Percentiles rank a stretch among this genome's conserved stretches.
phyloP scores from a whole-genome alignment of 92 coral and sea anemone genomes.

The Heliopora coerulea region DNA sequence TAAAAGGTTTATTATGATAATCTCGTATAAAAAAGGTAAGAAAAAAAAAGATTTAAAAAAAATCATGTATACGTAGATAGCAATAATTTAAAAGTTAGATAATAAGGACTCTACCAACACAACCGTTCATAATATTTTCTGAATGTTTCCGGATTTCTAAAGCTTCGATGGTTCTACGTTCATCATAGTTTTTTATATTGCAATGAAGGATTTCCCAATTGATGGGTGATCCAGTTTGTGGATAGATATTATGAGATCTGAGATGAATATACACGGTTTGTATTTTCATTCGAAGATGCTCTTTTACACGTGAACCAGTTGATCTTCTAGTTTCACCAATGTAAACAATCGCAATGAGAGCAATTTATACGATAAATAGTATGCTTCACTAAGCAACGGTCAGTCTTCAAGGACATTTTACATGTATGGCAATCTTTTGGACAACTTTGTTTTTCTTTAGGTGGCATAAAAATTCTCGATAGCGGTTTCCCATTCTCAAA shows the following conservation, averaged over 20 bases:
- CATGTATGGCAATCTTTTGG: slow-evolving; percentile 9
- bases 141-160: slow-evolving; percentile 19
- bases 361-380: slow-evolving; percentile 2
- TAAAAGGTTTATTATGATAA: no score
- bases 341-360: slow-evolving; percentile 6
- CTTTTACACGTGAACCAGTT: slow-evolving; percentile 7
- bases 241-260: slow-evolving; percentile 1
- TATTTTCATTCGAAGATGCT: slow-evolving; percentile 13
- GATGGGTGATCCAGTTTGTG: neutral
- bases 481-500: slow-evolving; percentile 33
- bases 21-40: neutral
- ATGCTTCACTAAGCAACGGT: slow-evolving; percentile 9
- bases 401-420: neutral
- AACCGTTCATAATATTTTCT: slow-evolving; percentile 20
- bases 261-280: slow-evolving; percentile 19
- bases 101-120: slow-evolving; percentile 12
- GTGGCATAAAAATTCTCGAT: slow-evolving; percentile 43
- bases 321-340: slow-evolving; percentile 16
- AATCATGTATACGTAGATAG: no score
- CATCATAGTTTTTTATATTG: neutral
- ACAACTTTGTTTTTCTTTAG: slow-evolving; percentile 38
- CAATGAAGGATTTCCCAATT: slow-evolving; percentile 18
- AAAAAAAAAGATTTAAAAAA: no score
- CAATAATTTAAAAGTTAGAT: slow-evolving; percentile 6
- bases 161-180: slow-evolving; percentile 13